Evolutionary conservation across 2,113 vertebrate genomes (phyloP).

Genomic region (Microcebus lehilahytsara): DNA sequence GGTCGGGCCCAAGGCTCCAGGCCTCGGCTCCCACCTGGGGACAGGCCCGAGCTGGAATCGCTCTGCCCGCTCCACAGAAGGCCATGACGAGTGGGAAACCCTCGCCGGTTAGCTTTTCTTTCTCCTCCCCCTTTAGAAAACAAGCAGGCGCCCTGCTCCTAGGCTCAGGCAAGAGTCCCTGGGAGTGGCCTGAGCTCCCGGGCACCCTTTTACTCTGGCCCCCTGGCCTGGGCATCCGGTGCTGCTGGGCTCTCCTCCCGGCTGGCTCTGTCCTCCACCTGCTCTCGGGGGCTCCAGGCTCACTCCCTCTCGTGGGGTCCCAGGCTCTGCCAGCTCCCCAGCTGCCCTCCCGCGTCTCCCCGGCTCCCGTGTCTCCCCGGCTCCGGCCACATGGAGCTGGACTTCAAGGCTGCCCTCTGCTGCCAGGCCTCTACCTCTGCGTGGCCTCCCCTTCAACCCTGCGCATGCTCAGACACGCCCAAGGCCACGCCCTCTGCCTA

Average conservation of each 20-base stretch:
- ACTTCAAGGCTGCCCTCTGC: neutral
- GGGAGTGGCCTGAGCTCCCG: neutral
- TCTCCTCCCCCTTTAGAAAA: neutral
- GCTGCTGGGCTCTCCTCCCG: neutral
- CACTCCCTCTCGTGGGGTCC: neutral
- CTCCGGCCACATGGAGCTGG: neutral
- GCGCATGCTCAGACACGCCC: accelerated
- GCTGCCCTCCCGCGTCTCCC: neutral
- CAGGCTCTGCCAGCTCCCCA: neutral
- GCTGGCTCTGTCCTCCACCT: accelerated
- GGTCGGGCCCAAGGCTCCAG: no score
- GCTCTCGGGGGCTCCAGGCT: neutral
- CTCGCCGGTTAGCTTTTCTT: neutral
- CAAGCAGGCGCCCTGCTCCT: neutral
- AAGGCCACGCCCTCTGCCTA: accelerated
- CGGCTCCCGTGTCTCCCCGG: accelerated
- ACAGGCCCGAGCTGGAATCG: neutral
- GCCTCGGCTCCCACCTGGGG: neutral
- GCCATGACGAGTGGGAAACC: neutral
- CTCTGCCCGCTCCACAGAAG: neutral
- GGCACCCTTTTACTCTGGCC: neutral
- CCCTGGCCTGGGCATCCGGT: no score
- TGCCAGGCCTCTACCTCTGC: neutral
- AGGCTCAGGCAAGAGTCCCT: neutral
- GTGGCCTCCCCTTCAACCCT: accelerated